Conservation (phyloP, 1,140 invertebrate species). For the Drosophila micromelanica region DNA sequence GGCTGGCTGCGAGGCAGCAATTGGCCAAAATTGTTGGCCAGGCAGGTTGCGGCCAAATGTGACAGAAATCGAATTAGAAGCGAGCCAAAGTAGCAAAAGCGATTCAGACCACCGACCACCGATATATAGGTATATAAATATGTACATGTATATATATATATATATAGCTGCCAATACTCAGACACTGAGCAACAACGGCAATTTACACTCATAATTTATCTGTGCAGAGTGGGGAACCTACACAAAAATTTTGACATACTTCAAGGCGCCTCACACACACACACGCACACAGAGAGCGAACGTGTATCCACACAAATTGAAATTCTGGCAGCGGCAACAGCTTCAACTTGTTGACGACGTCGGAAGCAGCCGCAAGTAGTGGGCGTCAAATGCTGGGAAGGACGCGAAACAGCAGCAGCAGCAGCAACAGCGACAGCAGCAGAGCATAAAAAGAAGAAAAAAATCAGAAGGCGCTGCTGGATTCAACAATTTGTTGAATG, state of each 20-base stretch:
- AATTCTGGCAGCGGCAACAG: constrained; percentile 67
- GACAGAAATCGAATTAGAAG: constrained; percentile 38
- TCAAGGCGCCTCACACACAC: constrained; percentile 40
- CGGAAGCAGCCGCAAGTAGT: constrained; percentile 68
- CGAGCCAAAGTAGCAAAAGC: constrained; percentile 18
- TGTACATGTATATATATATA: constrained; percentile 9
- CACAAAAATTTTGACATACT: constrained; percentile 59
- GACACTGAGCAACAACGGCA: constrained; percentile 49
- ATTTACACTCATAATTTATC: constrained; percentile 58
- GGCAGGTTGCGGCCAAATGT: constrained; percentile 17
- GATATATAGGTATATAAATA: background rate
- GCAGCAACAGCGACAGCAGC: background rate
- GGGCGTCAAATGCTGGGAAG: constrained; percentile 49
- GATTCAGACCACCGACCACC: constrained; percentile 10
- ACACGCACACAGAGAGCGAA: constrained; percentile 7
- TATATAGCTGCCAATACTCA: constrained; percentile 40
- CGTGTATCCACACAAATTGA: constrained; percentile 33
- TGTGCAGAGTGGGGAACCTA: constrained; percentile 22
- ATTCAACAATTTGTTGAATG: constrained; percentile 81
- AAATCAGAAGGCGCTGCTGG: constrained; percentile 67
- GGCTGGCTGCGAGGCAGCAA: constrained; percentile 6
- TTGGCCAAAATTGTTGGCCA: constrained; percentile 30
- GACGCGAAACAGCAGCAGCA: constrained; percentile 26
- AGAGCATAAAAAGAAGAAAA: constrained; percentile 19
- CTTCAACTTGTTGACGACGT: constrained; percentile 81